Conservation (phyloP, 2,113 vertebrate species). For the Triplophysa siluroides region DNA sequence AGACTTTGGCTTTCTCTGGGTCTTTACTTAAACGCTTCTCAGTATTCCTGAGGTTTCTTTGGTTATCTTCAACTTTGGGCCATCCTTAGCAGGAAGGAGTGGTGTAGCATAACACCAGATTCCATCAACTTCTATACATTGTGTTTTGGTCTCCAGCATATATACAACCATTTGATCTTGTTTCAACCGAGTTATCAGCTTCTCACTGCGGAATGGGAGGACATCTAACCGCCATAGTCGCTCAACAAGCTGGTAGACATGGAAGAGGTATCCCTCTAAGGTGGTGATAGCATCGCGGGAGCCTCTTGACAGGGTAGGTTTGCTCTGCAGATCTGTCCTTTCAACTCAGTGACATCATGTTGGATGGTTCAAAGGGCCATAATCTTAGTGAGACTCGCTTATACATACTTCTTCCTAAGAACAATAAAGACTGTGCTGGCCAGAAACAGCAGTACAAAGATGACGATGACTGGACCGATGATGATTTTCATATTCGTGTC, state of each 20-base stretch:
- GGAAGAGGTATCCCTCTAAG: too few species aligned
- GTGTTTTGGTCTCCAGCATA: background rate
- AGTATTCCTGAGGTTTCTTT: background rate
- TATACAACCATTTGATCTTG: background rate
- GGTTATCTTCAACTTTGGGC: background rate
- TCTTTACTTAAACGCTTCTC: background rate
- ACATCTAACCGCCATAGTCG: too few species aligned
- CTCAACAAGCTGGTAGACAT: too few species aligned
- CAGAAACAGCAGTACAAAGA: constrained; percentile 80
- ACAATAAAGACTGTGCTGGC: constrained; percentile 79
- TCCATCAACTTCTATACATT: background rate
- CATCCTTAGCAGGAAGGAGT: background rate
- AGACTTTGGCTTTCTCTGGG: background rate
- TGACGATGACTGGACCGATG: constrained; percentile 84
- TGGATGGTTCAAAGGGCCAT: too few species aligned
- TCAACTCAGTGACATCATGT: too few species aligned
- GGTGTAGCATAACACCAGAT: background rate
- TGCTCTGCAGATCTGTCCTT: too few species aligned
- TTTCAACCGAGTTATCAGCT: too few species aligned
- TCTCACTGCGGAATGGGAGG: too few species aligned
- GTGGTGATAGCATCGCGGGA: too few species aligned
- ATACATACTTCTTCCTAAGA: constrained; percentile 86
- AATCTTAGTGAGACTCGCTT: background rate
- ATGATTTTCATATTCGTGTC: constrained; percentile 82
- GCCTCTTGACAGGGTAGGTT: too few species aligned